Evolutionary conservation across 2,797 vertebrate species (phyloP), one percentile per base, ranked within the genome.

Genomic region (Miichthys miiuy): DNA sequence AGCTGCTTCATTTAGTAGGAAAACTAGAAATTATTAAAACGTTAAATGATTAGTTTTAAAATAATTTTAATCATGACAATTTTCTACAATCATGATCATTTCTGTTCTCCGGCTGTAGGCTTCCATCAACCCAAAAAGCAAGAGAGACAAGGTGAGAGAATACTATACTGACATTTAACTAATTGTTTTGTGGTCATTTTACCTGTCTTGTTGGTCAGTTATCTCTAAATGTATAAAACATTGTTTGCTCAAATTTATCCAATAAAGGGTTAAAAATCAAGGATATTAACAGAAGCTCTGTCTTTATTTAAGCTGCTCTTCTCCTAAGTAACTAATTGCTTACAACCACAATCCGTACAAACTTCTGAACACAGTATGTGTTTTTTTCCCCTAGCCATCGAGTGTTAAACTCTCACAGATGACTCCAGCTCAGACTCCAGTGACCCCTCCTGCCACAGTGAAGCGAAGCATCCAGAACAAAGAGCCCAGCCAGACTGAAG

Each of bases 61-160:
- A 38, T 38, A 2, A 38, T 38, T 38, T 38, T 9, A 38, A 38
- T 48, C 8, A 41, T 13, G 18, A 55, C 65, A 17, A 68, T 38
- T 61, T 1, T 23, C 18, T 30, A 10, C 42, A 68, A 41, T 70
- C 58, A 55, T 25, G 8, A 11, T 38, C 6, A 46, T 68, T 14
- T 1, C 12, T 83, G 5, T 75, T 18, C 68, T 16, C 2, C 21
- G 61, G 8, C 9, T 81, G 0, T 23, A 94, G 93, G 73, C 34
- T 42, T 60, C 83, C 18, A 48, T 16, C 17, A 82, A 47, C 54
- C 54, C 77, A 46, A 85, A 54, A 82, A 83, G 52, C 60, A 90
- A 77, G 44, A 86, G 30, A 60, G 2, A 48, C 4, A 91, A 88
- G 90, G 93, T 94, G 68, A 91, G 82, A 57, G 20, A 6, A 9